Conservation (phyloP, 2,797 vertebrate genomes). For the Graptemys geographica region DNA sequence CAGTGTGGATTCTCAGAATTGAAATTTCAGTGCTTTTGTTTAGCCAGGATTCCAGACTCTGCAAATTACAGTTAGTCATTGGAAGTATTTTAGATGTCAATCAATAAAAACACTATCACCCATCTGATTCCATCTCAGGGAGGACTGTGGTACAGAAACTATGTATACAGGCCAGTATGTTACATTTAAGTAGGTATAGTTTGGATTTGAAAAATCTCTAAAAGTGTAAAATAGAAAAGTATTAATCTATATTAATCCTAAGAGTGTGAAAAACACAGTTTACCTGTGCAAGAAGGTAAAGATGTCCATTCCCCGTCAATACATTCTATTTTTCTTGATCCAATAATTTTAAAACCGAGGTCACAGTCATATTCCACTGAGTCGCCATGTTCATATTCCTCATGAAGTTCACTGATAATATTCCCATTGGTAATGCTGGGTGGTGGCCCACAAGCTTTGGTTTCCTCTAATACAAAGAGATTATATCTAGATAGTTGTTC, state of each 20-base stretch:
- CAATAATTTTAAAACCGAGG: not conserved
- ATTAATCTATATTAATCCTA: not conserved
- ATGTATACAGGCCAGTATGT: fast-evolving
- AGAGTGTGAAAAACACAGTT: not conserved
- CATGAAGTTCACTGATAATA: not conserved
- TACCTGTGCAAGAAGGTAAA: conserved; percentile 70
- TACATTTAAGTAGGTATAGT: not conserved
- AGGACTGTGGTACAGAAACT: not conserved
- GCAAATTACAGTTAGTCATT: not conserved
- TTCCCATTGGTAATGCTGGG: conserved; percentile 20
- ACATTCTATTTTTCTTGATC: conserved; percentile 66
- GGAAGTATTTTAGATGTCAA: not conserved
- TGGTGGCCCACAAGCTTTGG: conserved; percentile 31
- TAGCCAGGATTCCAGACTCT: not conserved
- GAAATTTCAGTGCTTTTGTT: not conserved
- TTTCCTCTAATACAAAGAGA: conserved; percentile 3
- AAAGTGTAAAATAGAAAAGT: not conserved
- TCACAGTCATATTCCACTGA: conserved; percentile 57
- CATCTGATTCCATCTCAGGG: not conserved
- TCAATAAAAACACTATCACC: not conserved
- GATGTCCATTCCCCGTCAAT: conserved; percentile 66
- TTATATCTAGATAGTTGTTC: not conserved
- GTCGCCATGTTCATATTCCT: conserved; percentile 30
- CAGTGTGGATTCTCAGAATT: not conserved
- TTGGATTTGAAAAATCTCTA: not conserved